Base-by-base conservation (phyloP, 2,113 vertebrate genomes). In the Leucopsar rothschildi region DNA sequence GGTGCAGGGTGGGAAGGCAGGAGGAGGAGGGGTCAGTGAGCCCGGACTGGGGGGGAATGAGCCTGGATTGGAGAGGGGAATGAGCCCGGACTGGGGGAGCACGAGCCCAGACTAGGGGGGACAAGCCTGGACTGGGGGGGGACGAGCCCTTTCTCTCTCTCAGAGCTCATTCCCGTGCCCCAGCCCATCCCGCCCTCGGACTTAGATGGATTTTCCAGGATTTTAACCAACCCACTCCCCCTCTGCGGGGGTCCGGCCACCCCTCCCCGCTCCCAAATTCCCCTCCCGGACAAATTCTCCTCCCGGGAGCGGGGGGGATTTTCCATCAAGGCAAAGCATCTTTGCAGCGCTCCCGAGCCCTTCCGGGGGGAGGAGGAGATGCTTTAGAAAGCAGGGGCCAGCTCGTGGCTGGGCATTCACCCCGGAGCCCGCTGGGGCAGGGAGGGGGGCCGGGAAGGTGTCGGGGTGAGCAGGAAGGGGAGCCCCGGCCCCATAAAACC, bases 391-490 rank as follows among this genome's bases (percentile, higher is more conserved):
- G 86, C 89, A 27, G 53, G 70, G 68, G 33, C 13, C 85, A 7
- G 59, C 9, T 3, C 2, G 2, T n/a, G 61, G 91, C 83, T 1
- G 28, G 45, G 75, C 72, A 37, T 80, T 92, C 93, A 93, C 39
- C 56, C 65, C 72, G n/a, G 19, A 53, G 55, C 29, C 39, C 45
- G 3, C 44, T 49, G 52, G 2, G 1, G 76, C 50, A 50, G 76
- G 79, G 66, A 76, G 76, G 95, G 94, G 93, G 87, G 59, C 25
- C 5, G 60, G 55, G 82, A 77, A 91, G 86, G 90, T 86, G 64
- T 80, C 27, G 37, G 75, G 92, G 81, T 80, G 91, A 92, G 90
- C 86, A 52, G 94, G 83, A 75, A 91, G 88, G 90, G 87, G 91
- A 65, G 10, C 52, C 10, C 7, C 59, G 0, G 25, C 76, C 86